Evolutionary conservation across 1,140 invertebrate species (phyloP).

Genomic region (Odontomachus brunneus): DNA sequence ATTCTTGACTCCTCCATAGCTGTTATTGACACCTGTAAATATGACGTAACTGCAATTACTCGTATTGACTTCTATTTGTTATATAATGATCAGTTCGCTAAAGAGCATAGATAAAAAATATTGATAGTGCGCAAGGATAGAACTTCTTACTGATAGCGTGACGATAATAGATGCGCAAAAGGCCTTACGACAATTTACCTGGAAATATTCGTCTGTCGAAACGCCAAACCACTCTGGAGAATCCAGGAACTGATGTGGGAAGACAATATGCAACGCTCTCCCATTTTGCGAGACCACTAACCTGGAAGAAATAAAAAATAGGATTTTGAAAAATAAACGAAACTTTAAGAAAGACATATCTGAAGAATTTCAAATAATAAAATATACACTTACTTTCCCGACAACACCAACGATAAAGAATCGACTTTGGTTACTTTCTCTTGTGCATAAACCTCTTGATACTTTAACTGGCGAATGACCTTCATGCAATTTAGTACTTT

Average conservation of each 20-base stretch:
- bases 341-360: not conserved
- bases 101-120: not conserved
- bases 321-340: not conserved
- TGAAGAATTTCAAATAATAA: not conserved
- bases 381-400: conserved; percentile 91
- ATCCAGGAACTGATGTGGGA: conserved; percentile 96
- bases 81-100: not conserved
- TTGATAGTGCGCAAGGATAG: not conserved
- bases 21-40: conserved; percentile 91
- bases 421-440: conserved; percentile 96
- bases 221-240: conserved; percentile 97
- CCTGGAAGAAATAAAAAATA: conserved; percentile 85
- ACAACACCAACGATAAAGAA: conserved; percentile 93
- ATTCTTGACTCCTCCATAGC: conserved; percentile 95
- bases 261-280: conserved; percentile 94
- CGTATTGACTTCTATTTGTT: conserved; percentile 7
- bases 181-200: conserved; percentile 87
- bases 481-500: conserved; percentile 93
- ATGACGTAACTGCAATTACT: conserved; percentile 15
- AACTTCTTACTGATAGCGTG: not conserved
- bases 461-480: conserved; percentile 91
- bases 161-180: not conserved
- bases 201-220: conserved; percentile 94
- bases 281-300: conserved; percentile 95
- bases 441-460: conserved; percentile 94